phyloP scores from a whole-genome alignment of 2,113 vertebrate species.

The Thinocorus orbignyianus region DNA sequence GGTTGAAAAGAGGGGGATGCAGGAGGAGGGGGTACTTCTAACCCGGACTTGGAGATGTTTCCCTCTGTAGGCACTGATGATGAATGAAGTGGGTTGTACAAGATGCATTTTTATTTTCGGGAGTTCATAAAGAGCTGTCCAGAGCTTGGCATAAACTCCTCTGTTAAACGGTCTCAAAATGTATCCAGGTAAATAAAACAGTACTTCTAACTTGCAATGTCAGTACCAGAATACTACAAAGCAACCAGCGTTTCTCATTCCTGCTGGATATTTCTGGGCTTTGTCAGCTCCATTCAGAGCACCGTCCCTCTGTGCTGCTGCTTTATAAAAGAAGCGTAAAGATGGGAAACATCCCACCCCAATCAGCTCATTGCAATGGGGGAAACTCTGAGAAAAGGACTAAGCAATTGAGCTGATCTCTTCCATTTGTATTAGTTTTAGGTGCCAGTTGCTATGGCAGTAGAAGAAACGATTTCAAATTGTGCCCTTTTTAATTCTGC shows the following conservation, averaged over 20 bases:
- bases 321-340: neutral
- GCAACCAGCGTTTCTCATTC: neutral
- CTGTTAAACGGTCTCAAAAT: neutral
- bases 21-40: neutral
- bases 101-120: neutral
- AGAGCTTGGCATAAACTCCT: neutral
- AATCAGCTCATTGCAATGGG: neutral
- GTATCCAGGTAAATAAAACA: neutral
- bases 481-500: neutral
- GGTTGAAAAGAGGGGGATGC: neutral
- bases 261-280: neutral
- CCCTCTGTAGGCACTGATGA: neutral
- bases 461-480: neutral
- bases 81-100: neutral
- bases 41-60: neutral
- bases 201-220: neutral
- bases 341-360: neutral
- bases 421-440: constrained; percentile 19
- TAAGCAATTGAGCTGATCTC: neutral
- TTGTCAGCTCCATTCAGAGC: neutral
- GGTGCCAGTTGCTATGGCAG: constrained; percentile 14
- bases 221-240: neutral
- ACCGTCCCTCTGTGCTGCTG: neutral
- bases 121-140: neutral
- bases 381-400: neutral